These are phyloP conservation scores for Lepeophtheirus salmonis DNA, from an alignment of 1,140 invertebrate genomes.

Conservation along the genomic window DNA sequence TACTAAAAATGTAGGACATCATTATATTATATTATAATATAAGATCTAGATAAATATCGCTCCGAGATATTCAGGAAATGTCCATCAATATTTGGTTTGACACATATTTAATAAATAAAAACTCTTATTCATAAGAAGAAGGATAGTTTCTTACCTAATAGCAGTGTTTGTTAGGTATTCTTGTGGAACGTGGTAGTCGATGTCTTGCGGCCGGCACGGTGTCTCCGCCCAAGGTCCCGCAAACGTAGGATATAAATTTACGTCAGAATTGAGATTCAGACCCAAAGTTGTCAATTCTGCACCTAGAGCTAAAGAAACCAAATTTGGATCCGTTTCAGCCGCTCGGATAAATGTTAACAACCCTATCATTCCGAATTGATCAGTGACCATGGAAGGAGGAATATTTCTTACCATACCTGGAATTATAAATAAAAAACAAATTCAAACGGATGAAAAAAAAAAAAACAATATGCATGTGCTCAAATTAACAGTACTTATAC, in stretches of 20 bases:
- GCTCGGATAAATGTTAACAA: conserved; percentile 89
- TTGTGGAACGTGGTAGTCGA: conserved; percentile 93
- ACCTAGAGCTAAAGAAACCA: conserved; percentile 83
- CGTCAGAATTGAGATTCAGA: conserved; percentile 49
- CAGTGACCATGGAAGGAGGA: conserved; percentile 90
- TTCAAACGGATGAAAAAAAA: no score
- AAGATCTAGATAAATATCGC: no score
- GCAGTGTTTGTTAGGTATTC: conserved; percentile 86
- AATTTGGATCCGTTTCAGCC: conserved; percentile 84
- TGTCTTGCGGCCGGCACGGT: conserved; percentile 92
- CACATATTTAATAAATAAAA: no score
- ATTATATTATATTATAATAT: no score
- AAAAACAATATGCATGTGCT: no score
- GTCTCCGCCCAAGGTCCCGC: conserved; percentile 94
- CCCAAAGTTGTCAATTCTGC: conserved; percentile 92
- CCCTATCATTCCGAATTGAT: conserved; percentile 98
- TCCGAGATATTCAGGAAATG: no score
- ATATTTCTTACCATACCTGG: conserved; percentile 86
- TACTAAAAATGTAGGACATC: no score
- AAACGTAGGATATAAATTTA: conserved; percentile 68
- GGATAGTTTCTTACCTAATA: conserved; percentile 27
- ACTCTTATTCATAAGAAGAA: no score
- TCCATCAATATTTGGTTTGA: no score
- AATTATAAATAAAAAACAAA: conserved; percentile 23
- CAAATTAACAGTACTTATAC: no score